Evolutionary conservation across 1,140 invertebrate species (phyloP), one percentile per base, ranked within the genome.

Genomic region (Dermatophagoides farinae): DNA sequence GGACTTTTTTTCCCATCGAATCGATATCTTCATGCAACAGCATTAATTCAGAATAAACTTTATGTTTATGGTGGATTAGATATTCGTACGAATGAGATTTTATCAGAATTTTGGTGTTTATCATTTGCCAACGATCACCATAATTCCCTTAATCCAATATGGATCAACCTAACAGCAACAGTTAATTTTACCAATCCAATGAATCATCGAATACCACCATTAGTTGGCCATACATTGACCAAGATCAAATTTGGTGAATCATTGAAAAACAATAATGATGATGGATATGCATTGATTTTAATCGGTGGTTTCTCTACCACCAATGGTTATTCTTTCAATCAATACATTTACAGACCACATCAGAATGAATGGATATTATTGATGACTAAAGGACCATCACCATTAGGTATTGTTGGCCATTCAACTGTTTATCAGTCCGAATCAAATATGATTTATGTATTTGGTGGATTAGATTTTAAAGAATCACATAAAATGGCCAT

Each of bases 221-320:
- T 93, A 1, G 86, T 88, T 6, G 90, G 90, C 0, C 88, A 92
- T 66, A 88, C 86, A 0, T 72, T 96, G 6, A 93, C 88, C 0
- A 76, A 85, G 25, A 77, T 84, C 43, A 77, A 81, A 18, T 70
- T 83, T 67, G 79, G 86, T 62, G 2, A 11, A 14, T 38, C 18
- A n/a, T n/a, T n/a, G n/a, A n/a, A n/a, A 39, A 38, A 23, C 14
- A 37, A 41, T n/a, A n/a, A n/a, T n/a, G n/a, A n/a, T n/a, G n/a
- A n/a, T n/a, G n/a, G n/a, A n/a, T 2, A 47, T 20, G 84, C 79
- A 62, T 72, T 95, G 25, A 74, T 93, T 43, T 69, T 97, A 0
- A 83, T 95, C 62, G 90, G 91, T 14, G 90, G 91, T 9, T 84
- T 91, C 63, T 88, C 85, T 49, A 78, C 85, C 0, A 78, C 81